Evolutionary conservation across 1,140 invertebrate species (phyloP).

Genomic region (Magallana gigas): DNA sequence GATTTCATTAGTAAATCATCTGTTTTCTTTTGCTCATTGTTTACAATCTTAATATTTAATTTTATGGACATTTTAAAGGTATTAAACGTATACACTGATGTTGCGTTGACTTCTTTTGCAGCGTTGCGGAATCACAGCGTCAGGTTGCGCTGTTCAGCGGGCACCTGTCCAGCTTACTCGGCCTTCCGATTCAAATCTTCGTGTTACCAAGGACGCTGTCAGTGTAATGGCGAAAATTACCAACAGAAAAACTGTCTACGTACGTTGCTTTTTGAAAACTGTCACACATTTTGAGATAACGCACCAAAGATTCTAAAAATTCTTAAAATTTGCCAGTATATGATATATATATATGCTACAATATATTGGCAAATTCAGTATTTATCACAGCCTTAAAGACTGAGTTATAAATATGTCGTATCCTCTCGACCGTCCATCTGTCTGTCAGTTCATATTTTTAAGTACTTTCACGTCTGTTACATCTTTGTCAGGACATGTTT

Average conservation of each 20-base stretch:
- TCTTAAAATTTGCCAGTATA: too few relatives aligned
- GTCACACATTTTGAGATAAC: neutral
- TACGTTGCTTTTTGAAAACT: neutral
- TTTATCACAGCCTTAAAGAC: too few relatives aligned
- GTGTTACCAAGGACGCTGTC: neutral
- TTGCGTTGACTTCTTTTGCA: too few relatives aligned
- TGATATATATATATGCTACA: too few relatives aligned
- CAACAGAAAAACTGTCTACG: neutral
- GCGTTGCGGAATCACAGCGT: neutral
- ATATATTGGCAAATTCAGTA: too few relatives aligned
- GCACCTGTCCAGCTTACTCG: neutral
- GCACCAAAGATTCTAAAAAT: neutral
- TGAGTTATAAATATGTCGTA: neutral
- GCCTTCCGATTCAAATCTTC: conserved; percentile 10
- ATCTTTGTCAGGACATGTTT: too few relatives aligned
- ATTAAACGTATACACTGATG: too few relatives aligned
- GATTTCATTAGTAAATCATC: too few relatives aligned
- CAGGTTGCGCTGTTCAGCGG: neutral
- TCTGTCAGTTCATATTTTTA: neutral
- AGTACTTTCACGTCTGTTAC: too few relatives aligned
- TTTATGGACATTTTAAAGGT: too few relatives aligned
- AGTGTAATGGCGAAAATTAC: neutral
- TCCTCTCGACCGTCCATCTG: neutral
- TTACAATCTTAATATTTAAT: too few relatives aligned
- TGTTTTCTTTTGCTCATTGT: too few relatives aligned